Evolutionary conservation across 2,888 invertebrate species (phyloP), one percentile per base, ranked within the genome.

Genomic region (Troilus luridus): DNA sequence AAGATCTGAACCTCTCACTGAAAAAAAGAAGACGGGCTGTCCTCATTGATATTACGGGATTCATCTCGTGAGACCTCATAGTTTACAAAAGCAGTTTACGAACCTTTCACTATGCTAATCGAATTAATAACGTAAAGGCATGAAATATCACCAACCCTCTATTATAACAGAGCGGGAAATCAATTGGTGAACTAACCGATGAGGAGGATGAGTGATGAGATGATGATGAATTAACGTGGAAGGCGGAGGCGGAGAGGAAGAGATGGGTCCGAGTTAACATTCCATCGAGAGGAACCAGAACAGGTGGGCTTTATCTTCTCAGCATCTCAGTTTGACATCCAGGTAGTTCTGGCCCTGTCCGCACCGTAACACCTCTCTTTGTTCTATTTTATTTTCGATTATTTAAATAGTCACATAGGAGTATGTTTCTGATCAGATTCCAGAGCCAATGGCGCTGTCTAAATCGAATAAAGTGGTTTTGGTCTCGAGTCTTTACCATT

Each of bases 251-350:
- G 10, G n/a, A n/a, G 56, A 85, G 85, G 85, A 85, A 85, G 85
- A 56, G 85, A 56, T 56, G 85, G n/a, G 85, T 58, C 56, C 85
- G 56, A 85, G 85, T 85, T 85, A 85, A 85, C 85, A 85, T 85
- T 85, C 85, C 85, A 85, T 21, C n/a, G 12, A 85, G 56, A 14
- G 56, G 12, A 58, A n/a, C 21, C 56, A 85, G 85, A 58, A 85
- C 85, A 85, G 85, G 85, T 85, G 85, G 85, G 85, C 85, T 85
- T 85, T 85, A 85, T 85, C 85, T 54, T 14, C 85, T 19, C 11
- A n/a, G 56, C 3, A 56, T 58, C 56, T 10, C n/a, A 58, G 85
- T 58, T 85, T 85, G 85, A 85, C 56, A 56, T 10, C 12, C 85
- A 85, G 85, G 85, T 85, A 85, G 85, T 81, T 41, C 21, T 85